Conservation (phyloP, 2,113 vertebrate species). For the Actenoides hombroni region DNA sequence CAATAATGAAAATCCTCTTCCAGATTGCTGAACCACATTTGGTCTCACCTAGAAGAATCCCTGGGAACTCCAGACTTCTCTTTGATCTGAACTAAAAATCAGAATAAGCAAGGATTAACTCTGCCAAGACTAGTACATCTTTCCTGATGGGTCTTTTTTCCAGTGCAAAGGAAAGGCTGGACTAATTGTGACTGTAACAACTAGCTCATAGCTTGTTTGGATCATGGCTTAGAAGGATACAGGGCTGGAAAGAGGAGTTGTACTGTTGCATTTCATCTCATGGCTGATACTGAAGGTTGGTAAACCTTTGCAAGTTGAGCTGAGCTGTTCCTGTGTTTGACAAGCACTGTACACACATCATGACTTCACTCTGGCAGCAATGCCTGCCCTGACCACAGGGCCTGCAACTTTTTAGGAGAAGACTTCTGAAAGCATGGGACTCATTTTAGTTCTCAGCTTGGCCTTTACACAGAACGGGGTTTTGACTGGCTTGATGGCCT, state of each 20-base stretch:
- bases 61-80: background rate
- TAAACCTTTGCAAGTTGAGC: background rate
- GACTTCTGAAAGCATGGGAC: background rate
- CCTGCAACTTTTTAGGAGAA: background rate
- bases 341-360: rapidly evolving
- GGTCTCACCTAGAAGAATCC: background rate
- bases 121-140: background rate
- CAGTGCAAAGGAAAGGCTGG: background rate
- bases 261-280: background rate
- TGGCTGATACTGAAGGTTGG: background rate
- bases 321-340: background rate
- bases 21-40: background rate
- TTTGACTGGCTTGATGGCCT: background rate
- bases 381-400: background rate
- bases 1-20: background rate
- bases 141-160: background rate
- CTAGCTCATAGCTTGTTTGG: background rate
- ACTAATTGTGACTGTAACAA: background rate
- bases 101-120: background rate
- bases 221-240: background rate
- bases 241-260: background rate
- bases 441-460: background rate
- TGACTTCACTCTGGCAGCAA: background rate
- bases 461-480: background rate
- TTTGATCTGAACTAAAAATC: background rate